phyloP scores from a whole-genome alignment of 1,140 invertebrate genomes.

The Drosophila lacertosa region DNA sequence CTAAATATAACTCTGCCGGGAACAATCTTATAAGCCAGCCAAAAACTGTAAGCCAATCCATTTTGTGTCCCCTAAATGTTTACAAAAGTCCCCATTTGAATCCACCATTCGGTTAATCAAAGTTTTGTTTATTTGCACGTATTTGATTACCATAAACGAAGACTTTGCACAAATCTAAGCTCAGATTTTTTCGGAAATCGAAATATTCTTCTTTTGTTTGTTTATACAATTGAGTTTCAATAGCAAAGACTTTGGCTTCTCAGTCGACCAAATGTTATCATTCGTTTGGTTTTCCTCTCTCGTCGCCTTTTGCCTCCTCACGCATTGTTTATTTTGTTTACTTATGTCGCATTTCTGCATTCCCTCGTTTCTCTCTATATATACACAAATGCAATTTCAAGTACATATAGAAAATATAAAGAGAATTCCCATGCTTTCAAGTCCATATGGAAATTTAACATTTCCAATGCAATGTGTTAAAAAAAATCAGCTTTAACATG shows the following conservation, averaged over 20 bases:
- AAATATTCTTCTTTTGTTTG: constrained; percentile 20
- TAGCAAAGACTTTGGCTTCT: constrained; percentile 8
- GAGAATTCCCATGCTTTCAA: background rate
- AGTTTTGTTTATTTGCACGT: constrained; percentile 11
- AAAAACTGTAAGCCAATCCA: background rate
- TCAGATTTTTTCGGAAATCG: background rate
- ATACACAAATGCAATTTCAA: background rate
- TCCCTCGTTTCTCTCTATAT: background rate
- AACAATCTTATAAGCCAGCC: background rate
- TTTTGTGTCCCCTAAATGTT: background rate
- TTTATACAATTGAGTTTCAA: constrained; percentile 20
- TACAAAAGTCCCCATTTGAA: background rate
- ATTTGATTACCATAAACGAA: constrained; percentile 16
- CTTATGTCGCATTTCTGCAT: constrained; percentile 1
- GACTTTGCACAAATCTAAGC: background rate
- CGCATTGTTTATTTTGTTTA: constrained; percentile 13
- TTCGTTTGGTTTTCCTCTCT: background rate
- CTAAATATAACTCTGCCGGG: too few species aligned
- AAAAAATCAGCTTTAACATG: background rate
- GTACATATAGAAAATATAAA: constrained; percentile 1
- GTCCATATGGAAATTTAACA: constrained; percentile 23
- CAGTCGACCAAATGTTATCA: background rate
- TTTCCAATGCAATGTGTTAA: background rate
- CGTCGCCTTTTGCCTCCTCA: too few species aligned
- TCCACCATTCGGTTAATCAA: constrained; percentile 3